These are phyloP conservation scores for Eupithecia vulgata DNA, from an alignment of 2,888 invertebrate genomes.

Conservation along the genomic window DNA sequence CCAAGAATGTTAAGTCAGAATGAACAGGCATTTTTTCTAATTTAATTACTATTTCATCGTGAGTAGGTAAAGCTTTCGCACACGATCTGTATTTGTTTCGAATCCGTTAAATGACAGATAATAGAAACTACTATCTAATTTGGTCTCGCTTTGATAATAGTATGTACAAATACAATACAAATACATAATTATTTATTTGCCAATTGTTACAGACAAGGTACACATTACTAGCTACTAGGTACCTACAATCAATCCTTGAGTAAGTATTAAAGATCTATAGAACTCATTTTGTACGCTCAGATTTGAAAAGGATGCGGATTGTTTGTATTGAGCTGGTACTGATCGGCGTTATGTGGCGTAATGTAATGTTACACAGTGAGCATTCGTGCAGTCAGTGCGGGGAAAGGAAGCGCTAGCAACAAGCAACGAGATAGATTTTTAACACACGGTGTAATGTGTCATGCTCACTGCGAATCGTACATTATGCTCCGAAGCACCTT, in stretches of 20 bases:
- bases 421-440: not conserved
- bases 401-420: not conserved
- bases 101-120: not conserved
- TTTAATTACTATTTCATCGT: not conserved
- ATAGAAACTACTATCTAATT: not conserved
- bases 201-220: no score
- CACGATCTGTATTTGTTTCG: not conserved
- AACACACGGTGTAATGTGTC: not conserved
- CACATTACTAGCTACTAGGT: no score
- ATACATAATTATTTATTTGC: no score
- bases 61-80: not conserved
- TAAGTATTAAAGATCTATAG: not conserved
- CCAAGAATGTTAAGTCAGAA: not conserved
- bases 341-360: not conserved
- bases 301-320: not conserved
- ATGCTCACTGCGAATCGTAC: not conserved
- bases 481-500: no score
- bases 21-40: not conserved
- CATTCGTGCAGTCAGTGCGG: not conserved
- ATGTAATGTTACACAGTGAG: not conserved
- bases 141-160: not conserved
- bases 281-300: not conserved
- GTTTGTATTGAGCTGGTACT: not conserved
- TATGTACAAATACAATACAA: no score
- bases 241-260: not conserved